Conservation (phyloP, 2,888 invertebrate genomes). For the Ptychoptera albimana region DNA sequence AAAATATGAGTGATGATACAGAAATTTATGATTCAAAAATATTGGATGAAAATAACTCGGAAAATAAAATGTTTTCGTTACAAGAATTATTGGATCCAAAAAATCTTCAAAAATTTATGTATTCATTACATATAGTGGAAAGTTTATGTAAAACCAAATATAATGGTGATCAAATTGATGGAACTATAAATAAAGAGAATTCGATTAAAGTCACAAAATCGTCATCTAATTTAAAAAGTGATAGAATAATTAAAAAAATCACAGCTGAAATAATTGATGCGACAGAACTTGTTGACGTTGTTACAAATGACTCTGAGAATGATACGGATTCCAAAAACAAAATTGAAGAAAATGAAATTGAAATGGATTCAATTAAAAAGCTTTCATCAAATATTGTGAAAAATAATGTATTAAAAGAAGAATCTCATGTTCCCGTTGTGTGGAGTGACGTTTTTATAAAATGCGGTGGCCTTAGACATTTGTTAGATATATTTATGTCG, state of each 20-base stretch:
- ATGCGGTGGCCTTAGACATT: slow-evolving; percentile 70
- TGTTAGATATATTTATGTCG: slow-evolving; percentile 85
- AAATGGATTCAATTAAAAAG: not conserved
- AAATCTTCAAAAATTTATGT: slow-evolving; percentile 89
- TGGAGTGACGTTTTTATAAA: slow-evolving; percentile 75
- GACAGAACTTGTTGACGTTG: slow-evolving; percentile 11
- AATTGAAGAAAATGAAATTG: slow-evolving; percentile 10
- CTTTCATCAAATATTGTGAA: too few species aligned
- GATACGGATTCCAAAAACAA: slow-evolving; percentile 7
- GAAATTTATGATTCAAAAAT: slow-evolving; percentile 23
- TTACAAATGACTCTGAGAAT: not conserved
- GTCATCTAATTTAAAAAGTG: not conserved
- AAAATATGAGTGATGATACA: not conserved
- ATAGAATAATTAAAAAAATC: slow-evolving; percentile 3
- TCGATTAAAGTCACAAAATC: slow-evolving; percentile 1
- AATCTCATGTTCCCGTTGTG: slow-evolving; percentile 10
- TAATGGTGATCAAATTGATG: slow-evolving; percentile 17
- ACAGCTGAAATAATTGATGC: slow-evolving; percentile 2
- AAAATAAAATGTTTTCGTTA: slow-evolving; percentile 20
- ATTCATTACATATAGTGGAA: slow-evolving; percentile 82
- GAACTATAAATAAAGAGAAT: slow-evolving; percentile 15
- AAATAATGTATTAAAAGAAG: too few species aligned
- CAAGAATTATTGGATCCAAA: slow-evolving; percentile 69
- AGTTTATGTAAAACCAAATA: slow-evolving; percentile 37
- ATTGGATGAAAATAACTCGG: not conserved